A percentile compares a stretch with the other conserved stretches of the same genome.
Conservation (phyloP, 2,797 vertebrate genomes). For the Micrastur ruficollis region DNA sequence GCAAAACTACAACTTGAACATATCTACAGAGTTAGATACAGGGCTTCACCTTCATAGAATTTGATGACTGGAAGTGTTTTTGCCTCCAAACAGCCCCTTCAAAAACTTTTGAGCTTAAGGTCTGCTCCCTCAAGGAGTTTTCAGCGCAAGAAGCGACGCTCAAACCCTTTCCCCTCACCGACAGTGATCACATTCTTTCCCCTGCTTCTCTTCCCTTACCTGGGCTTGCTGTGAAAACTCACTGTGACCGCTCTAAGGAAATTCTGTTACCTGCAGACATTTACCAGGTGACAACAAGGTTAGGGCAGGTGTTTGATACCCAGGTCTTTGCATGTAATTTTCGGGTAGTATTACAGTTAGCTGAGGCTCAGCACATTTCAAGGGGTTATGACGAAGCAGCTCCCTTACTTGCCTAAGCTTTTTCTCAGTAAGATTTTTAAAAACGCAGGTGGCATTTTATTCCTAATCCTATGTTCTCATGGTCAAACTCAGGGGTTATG, state of each 20-base stretch:
- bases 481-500: not conserved
- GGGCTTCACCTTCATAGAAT: not conserved
- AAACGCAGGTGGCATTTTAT: not conserved
- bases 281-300: constrained; percentile 73
- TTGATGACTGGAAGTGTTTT: not conserved
- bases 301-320: constrained; percentile 61
- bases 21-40: not conserved
- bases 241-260: constrained; percentile 32
- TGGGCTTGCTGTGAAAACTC: constrained; percentile 31
- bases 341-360: constrained; percentile 71
- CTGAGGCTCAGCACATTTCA: constrained; percentile 50
- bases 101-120: not conserved
- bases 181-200: not conserved
- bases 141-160: not conserved
- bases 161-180: not conserved
- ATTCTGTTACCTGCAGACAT: constrained; percentile 70
- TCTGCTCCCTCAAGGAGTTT: not conserved
- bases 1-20: not conserved
- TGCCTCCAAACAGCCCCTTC: not conserved
- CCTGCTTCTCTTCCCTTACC: not conserved
- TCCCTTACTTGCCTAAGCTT: not conserved
- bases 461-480: not conserved
- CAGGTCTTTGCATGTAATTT: constrained; percentile 72
- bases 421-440: constrained; percentile 7
- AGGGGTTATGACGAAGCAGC: constrained; percentile 38